Evolutionary conservation across 1,140 invertebrate genomes (phyloP).

Genomic region (Laupala kohalensis): DNA sequence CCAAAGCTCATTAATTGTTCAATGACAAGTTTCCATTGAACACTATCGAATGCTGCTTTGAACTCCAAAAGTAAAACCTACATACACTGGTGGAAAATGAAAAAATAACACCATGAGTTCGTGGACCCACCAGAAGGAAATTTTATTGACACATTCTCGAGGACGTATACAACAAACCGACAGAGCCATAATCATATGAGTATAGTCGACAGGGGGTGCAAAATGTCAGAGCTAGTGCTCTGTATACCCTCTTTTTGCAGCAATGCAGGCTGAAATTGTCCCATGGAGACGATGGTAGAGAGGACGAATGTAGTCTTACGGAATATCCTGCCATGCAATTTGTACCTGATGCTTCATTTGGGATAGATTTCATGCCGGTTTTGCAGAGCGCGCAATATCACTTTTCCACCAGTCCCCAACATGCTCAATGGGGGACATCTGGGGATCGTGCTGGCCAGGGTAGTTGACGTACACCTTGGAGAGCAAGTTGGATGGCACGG

Average conservation of each 20-base stretch:
- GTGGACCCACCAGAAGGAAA: too few species aligned
- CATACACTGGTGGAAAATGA: too few species aligned
- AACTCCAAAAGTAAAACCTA: too few species aligned
- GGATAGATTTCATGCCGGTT: neutral
- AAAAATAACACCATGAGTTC: too few species aligned
- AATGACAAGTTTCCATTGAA: too few species aligned
- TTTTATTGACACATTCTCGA: too few species aligned
- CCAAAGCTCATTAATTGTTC: too few species aligned
- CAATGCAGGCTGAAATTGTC: neutral
- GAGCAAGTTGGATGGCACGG: neutral
- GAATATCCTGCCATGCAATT: neutral
- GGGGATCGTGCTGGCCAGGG: constrained; percentile 3
- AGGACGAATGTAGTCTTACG: neutral
- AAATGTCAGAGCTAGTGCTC: neutral
- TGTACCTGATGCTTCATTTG: neutral
- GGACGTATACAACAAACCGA: too few species aligned
- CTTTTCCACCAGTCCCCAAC: neutral
- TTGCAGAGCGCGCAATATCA: neutral
- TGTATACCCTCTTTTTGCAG: neutral
- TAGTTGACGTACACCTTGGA: constrained; percentile 6
- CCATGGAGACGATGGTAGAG: constrained; percentile 1
- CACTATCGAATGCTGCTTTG: too few species aligned
- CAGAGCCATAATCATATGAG: too few species aligned
- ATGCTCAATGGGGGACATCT: constrained; percentile 7
- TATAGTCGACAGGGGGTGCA: too few species aligned